Evolutionary conservation across 2,113 vertebrate species (phyloP), one percentile per base, ranked within the genome.

Genomic region (Bujurquina vittata): DNA sequence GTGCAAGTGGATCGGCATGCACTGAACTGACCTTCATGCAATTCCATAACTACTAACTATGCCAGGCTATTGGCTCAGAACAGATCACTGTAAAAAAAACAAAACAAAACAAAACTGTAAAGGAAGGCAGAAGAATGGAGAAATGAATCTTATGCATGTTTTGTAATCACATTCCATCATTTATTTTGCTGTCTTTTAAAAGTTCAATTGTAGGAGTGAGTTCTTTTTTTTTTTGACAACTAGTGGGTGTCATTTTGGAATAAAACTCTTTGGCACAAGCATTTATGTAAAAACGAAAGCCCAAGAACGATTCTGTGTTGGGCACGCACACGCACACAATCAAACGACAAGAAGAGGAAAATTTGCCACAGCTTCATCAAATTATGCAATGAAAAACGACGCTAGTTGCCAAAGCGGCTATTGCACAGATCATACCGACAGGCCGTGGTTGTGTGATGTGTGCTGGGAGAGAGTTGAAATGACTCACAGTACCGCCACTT

Each of bases 401-500:
- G 79, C 46, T 52, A 60, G 85, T 90, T 89, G 85, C 88, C 89
- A 91, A 69, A 91, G 90, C 74, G 61, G 87, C 90, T 90, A 85
- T 87, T 84, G 86, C 90, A 82, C 63, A 59, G 91, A 94, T 90
- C 90, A 89, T 86, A 83, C 84, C 62, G 85, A 80, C 89, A 80
- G 90, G 85, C 84, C 52, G 37, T 57, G 82, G 75, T 61, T 86
- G 86, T 83, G 85, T 83, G 87, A 87, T 92, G 87, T 86, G 90
- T 85, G 81, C 75, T 80, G 80, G 82, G 80, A 84, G 56, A 62
- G 87, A 86, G 84, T 80, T 78, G 72, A 90, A 92, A 91, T 93
- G 92, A 94, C 89, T 94, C 94, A 93, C 87, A 92, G 81, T 86
- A 88, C 90, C 20, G 82, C 90, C 92, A 94, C 92, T 94, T 87